Conservation (phyloP, 2,113 vertebrate genomes). For the Porphyrio hochstetteri region DNA sequence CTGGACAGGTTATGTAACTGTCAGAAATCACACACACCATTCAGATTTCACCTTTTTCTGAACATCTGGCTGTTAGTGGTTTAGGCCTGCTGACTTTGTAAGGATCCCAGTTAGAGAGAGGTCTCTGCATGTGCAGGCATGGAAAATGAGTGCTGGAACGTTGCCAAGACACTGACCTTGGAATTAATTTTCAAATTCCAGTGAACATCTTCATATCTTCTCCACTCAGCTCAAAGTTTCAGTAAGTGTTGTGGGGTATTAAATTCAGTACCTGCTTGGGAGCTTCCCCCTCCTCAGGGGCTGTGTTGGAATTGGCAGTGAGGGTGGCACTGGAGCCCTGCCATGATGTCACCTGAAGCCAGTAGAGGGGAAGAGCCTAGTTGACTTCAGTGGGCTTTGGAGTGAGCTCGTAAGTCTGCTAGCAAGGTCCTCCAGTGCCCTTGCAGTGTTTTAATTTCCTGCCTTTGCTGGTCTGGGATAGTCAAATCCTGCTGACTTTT, state of each 20-base stretch:
- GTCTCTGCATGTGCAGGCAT: background rate
- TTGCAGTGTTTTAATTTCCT: background rate
- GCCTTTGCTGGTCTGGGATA: background rate
- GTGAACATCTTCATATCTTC: background rate
- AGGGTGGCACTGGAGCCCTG: background rate
- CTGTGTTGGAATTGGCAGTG: background rate
- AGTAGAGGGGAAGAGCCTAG: background rate
- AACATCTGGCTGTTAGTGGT: slow-evolving; percentile 1
- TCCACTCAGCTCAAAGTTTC: background rate
- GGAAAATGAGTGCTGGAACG: slow-evolving; percentile 4
- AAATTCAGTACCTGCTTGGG: background rate
- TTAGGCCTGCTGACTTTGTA: background rate
- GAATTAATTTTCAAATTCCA: background rate
- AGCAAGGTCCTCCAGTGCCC: background rate
- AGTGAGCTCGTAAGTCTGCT: background rate
- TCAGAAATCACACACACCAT: background rate
- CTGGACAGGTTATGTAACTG: slow-evolving; percentile 41
- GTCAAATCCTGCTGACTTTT: background rate
- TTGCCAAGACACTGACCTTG: slow-evolving; percentile 11
- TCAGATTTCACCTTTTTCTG: slow-evolving; percentile 30
- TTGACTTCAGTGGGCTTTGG: background rate
- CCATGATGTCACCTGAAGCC: background rate
- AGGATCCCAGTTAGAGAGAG: background rate
- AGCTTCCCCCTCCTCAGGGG: background rate
- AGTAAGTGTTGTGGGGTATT: background rate